These are phyloP conservation scores for Alca torda DNA, from an alignment of 2,797 vertebrate species.

Conservation along the genomic window DNA sequence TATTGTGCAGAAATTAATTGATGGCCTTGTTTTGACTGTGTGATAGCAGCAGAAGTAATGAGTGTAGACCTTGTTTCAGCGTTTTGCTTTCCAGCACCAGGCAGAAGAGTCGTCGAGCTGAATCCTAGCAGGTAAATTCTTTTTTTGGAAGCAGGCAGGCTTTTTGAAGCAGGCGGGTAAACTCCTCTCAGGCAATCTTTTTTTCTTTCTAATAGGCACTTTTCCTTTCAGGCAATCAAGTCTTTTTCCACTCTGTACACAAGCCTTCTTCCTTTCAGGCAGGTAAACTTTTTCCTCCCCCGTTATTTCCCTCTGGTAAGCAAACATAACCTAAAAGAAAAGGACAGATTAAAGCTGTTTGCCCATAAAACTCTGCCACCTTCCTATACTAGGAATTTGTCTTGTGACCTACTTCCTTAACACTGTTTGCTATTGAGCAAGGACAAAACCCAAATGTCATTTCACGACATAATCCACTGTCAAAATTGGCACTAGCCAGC, in stretches of 20 bases:
- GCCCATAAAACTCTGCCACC: slow-evolving; percentile 7
- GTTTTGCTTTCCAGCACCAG: neutral
- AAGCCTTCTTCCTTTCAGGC: slow-evolving; percentile 26
- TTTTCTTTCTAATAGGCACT: slow-evolving; percentile 30
- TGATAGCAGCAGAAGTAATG: slow-evolving; percentile 14
- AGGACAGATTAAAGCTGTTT: slow-evolving; percentile 32
- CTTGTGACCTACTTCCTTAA: slow-evolving; percentile 43
- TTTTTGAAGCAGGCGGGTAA: slow-evolving; percentile 36
- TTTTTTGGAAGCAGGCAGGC: neutral
- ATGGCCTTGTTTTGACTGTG: slow-evolving; percentile 23
- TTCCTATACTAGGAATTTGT: neutral
- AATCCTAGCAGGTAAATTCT: slow-evolving; percentile 16
- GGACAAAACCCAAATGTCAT: slow-evolving; percentile 60
- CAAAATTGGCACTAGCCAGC: slow-evolving; percentile 65
- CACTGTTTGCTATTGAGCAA: slow-evolving; percentile 41
- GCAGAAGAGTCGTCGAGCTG: neutral
- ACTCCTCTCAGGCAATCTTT: neutral
- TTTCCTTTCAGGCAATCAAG: slow-evolving; percentile 39
- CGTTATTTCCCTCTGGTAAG: neutral
- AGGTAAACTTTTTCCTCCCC: neutral
- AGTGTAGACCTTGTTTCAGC: slow-evolving; percentile 28
- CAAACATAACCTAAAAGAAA: slow-evolving; percentile 44
- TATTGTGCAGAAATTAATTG: slow-evolving; percentile 55
- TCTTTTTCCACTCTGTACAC: neutral
- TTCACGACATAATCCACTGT: slow-evolving; percentile 41